Base-by-base conservation (phyloP, 2,888 invertebrate species). In the Melangyna quadrimaculata region DNA sequence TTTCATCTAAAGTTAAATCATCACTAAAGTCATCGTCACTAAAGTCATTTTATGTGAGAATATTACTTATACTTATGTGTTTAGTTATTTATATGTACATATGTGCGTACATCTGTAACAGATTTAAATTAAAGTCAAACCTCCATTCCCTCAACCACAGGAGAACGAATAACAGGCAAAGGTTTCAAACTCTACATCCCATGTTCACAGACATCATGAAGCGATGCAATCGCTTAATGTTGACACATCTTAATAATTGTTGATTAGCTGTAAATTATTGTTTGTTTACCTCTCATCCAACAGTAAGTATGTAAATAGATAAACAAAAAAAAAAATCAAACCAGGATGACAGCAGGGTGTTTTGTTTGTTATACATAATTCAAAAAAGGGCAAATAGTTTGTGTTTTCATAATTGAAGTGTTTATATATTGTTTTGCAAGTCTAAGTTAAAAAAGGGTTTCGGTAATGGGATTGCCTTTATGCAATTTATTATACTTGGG, bases 161-260 rank as follows among this genome's bases (percentile, higher is more conserved):
- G 2, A 14, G 1, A 27, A 27, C 24, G 14, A 14, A 24, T 51
- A 19, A 17, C 19, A 12, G 48, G 12, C 2, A 19, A 27, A 51
- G 3, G 14, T 51, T n/a, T 24, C 22, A 51, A 14, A 51, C 14
- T n/a, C n/a, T 19, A 27, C 24, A 51, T 14, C 24, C 24, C 14
- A n/a, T n/a, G n/a, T 51, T 51, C 24, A 51, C 22, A 51, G 51
- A 27, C 8, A 51, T n/a, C 14, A 27, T 27, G n/a, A 3, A 27
- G 51, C 24, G 51, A 51, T 51, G 51, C 51, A 51, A 51, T 51
- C 51, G 8, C n/a, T 51, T 51, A 27, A 51, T 51, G 27, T 51
- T 51, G 51, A 51, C 51, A 51, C 51, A 51, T 51, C 51, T 27
- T 51, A 51, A 40, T 40, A 17, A 51, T 51, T 51, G n/a, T 51